Percentiles rank a stretch among this genome's conserved stretches.
phyloP scores from a whole-genome alignment of 2,888 invertebrate species.

The Zygogramma bicolorata region DNA sequence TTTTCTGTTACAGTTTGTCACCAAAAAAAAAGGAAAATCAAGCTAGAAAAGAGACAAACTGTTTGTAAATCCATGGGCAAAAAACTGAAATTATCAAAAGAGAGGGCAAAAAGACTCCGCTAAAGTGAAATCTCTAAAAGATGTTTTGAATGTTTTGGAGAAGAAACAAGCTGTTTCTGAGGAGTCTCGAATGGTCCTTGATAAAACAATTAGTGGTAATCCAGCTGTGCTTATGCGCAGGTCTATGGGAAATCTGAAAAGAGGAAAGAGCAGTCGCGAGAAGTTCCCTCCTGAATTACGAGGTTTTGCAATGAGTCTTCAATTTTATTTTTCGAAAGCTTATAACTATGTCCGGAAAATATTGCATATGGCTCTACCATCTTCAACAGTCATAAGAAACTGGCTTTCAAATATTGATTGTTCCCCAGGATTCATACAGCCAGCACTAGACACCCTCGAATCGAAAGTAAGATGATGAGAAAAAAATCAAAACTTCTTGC shows the following conservation, averaged over 20 bases:
- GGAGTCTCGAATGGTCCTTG: too few species aligned
- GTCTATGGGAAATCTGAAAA: too few species aligned
- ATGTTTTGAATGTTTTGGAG: too few species aligned
- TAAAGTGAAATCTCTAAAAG: background rate
- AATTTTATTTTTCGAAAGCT: background rate
- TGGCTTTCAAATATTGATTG: background rate
- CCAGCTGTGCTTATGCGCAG: too few species aligned
- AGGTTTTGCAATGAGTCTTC: background rate
- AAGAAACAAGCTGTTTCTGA: too few species aligned
- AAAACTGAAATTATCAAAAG: background rate
- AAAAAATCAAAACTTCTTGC: background rate
- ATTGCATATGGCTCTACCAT: background rate
- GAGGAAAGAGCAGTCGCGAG: too few species aligned
- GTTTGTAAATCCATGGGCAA: too few species aligned
- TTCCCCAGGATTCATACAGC: background rate
- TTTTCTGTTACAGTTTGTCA: too few species aligned
- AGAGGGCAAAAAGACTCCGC: background rate
- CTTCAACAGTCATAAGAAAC: background rate
- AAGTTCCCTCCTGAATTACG: constrained; percentile 12
- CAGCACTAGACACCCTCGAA: background rate
- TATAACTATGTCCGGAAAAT: background rate
- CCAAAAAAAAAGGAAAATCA: too few species aligned
- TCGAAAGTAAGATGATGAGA: background rate
- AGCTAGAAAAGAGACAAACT: too few species aligned
- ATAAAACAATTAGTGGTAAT: background rate